Conservation (phyloP, 2,888 invertebrate species). For the Odontocerum albicorne region DNA sequence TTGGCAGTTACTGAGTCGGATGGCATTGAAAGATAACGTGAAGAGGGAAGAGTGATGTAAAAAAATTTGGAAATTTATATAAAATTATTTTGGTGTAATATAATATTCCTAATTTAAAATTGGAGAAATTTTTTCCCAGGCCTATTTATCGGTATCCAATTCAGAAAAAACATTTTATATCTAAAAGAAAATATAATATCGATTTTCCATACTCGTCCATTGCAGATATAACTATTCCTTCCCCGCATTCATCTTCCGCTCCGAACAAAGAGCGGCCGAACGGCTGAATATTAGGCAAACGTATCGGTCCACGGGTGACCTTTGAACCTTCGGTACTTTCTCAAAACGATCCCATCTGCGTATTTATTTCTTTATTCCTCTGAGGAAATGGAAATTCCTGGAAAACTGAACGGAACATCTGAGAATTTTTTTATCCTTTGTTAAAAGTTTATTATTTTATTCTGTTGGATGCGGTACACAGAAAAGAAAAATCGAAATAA, state of each 20-base stretch:
- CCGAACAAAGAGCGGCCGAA: conserved; percentile 24
- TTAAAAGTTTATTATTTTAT: conserved; percentile 13
- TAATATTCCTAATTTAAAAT: too few species aligned
- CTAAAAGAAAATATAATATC: too few species aligned
- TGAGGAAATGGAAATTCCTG: conserved; percentile 25
- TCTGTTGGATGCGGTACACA: background rate
- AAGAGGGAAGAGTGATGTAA: too few species aligned
- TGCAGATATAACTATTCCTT: too few species aligned
- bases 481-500: background rate
- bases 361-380: conserved; percentile 35
- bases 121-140: too few species aligned
- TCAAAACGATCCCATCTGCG: conserved; percentile 51
- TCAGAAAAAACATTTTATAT: too few species aligned
- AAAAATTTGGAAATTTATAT: too few species aligned
- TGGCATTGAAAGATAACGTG: too few species aligned
- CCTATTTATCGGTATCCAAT: too few species aligned
- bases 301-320: conserved; percentile 51
- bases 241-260: conserved; percentile 12
- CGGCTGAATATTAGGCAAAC: conserved; percentile 40
- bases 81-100: too few species aligned
- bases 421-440: conserved; percentile 14
- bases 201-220: too few species aligned
- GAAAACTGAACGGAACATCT: conserved; percentile 12
- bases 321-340: conserved; percentile 50
- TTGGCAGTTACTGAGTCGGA: too few species aligned